Base-by-base conservation (phyloP, 30 jellyfish, hydroid and myxozoan species). In the Pseudorhiza aurosa region DNA sequence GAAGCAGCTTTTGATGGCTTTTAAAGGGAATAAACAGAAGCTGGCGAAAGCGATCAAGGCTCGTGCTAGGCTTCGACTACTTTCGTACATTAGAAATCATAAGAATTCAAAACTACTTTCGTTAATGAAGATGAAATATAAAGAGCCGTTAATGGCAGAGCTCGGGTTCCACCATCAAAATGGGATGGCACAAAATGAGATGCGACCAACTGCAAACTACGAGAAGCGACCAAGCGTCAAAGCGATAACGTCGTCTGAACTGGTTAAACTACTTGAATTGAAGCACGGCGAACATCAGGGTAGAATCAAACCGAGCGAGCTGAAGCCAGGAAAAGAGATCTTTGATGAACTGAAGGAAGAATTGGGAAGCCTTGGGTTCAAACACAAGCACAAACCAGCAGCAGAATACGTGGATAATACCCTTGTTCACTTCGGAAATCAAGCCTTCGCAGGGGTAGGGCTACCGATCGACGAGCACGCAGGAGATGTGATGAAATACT, bases 261-360 rank as follows among this genome's bases (percentile, higher is more conserved):
- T 62, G 76, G 30, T 63, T 39, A 60, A 62, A 58, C 26, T 57
- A 42, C 70, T 57, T 30, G 75, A 65, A n/a, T 14, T 51, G 27
- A 65, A 58, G 39, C 78, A 80, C 28, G 84, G 65, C 37, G 58
- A 18, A 36, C 71, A 47, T 4, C 36, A 80, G 24, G 49, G 77
- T 9, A 65, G 40, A 50, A 56, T 58, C 43, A 55, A 60, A 8
- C 84, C 91, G 0, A 64, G 43, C 28, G 45, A 17, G 22, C 32
- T 64, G 57, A 31, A 43, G 56, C 91, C 91, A 42, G 81, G 84
- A 25, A 67, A 55, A 31, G 91, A 80, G 65, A 80, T 80, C 21
- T 77, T 80, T 15, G 91, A 64, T 22, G 91, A 80, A 57, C 77
- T 80, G 60, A 65, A 65, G 71, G 91, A 32, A 1, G 91, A 80